phyloP scores from a whole-genome alignment of 1,140 invertebrate genomes.

The Leptinotarsa texana region DNA sequence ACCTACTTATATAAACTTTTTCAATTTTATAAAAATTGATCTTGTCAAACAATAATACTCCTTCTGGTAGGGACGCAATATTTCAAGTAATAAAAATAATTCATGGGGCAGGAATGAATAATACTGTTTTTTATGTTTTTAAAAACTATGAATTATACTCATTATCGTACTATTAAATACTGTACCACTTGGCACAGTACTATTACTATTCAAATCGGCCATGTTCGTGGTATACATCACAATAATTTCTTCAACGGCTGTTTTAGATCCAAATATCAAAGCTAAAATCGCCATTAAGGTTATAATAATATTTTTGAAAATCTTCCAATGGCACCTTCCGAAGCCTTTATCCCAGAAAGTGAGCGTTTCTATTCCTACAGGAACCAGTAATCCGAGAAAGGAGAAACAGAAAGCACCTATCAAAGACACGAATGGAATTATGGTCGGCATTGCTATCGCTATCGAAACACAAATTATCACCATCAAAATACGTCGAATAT shows the following conservation, averaged over 20 bases:
- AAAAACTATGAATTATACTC: too few relatives aligned
- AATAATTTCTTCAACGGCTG: constrained; percentile 72
- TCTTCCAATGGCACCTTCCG: constrained; percentile 70
- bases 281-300: constrained; percentile 73
- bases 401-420: constrained; percentile 95
- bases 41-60: too few relatives aligned
- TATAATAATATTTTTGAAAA: constrained; percentile 77
- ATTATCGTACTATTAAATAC: background rate
- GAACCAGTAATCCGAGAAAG: constrained; percentile 88
- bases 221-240: constrained; percentile 50
- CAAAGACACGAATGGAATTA: constrained; percentile 90
- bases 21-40: too few relatives aligned
- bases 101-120: too few relatives aligned
- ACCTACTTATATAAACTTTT: too few relatives aligned
- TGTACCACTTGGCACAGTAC: background rate
- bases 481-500: constrained; percentile 70
- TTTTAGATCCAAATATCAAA: constrained; percentile 78
- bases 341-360: constrained; percentile 78
- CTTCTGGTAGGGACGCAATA: too few relatives aligned
- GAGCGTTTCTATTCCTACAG: constrained; percentile 84
- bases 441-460: constrained; percentile 83
- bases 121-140: too few relatives aligned
- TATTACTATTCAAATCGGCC: background rate
- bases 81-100: too few relatives aligned
- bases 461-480: constrained; percentile 72